phyloP scores from a whole-genome alignment of 2,113 vertebrate species.

The Synchiropus splendidus region DNA sequence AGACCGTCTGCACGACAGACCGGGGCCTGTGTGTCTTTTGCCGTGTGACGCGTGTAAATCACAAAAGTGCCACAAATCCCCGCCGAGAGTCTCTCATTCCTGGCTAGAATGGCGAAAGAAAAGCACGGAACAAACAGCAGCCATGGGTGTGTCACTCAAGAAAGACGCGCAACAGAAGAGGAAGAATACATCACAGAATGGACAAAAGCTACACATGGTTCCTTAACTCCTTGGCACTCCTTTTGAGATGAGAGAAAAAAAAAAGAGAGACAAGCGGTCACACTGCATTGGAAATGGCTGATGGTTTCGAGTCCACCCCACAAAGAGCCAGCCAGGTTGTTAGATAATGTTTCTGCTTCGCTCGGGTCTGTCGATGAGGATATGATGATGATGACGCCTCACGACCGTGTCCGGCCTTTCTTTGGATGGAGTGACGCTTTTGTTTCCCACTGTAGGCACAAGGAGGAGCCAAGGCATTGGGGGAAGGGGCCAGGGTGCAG shows the following conservation, averaged over 20 bases:
- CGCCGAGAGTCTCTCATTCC: constrained; percentile 43
- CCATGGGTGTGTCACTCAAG: constrained; percentile 46
- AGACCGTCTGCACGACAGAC: constrained; percentile 51
- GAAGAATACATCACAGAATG: constrained; percentile 44
- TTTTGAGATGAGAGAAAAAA: constrained; percentile 51
- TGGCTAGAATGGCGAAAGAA: constrained; percentile 36
- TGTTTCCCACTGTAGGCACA: constrained; percentile 96
- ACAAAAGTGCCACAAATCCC: constrained; percentile 51
- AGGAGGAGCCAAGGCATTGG: constrained; percentile 97
- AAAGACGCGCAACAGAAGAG: constrained; percentile 38
- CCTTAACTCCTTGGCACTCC: constrained; percentile 62
- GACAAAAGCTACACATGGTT: constrained; percentile 57
- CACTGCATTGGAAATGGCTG: constrained; percentile 53
- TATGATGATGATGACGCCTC: constrained; percentile 67
- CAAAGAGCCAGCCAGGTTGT: constrained; percentile 48
- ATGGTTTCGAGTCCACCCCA: constrained; percentile 60
- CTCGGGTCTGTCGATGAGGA: constrained; percentile 35
- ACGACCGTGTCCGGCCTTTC: constrained; percentile 82
- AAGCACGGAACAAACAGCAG: constrained; percentile 43
- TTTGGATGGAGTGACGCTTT: constrained; percentile 88
- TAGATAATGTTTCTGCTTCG: constrained; percentile 39
- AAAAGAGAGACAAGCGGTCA: constrained; percentile 43
- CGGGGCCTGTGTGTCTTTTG: constrained; percentile 56
- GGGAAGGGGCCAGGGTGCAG: constrained; percentile 37
- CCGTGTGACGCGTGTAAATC: constrained; percentile 44